phyloP scores from a whole-genome alignment of 1,140 invertebrate species.

The Drosophila varians region DNA sequence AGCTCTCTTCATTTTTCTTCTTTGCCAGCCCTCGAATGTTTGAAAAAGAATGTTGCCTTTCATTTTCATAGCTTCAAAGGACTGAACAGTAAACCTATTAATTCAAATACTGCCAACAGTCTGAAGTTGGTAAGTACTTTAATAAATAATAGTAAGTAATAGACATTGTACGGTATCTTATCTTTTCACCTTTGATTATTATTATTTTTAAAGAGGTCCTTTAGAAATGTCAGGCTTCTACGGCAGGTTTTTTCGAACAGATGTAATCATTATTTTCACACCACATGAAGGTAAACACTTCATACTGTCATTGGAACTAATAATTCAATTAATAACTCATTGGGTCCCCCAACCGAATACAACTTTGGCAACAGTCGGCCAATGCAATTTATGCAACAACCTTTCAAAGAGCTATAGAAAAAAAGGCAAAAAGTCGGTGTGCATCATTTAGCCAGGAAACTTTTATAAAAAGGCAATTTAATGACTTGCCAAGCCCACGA shows the following conservation, averaged over 20 bases:
- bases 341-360: conserved; percentile 28
- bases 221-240: no score
- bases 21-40: conserved; percentile 22
- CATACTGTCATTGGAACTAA: conserved; percentile 19
- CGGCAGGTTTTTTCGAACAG: no score
- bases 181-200: no score
- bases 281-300: no score
- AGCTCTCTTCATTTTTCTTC: conserved; percentile 22
- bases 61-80: conserved; percentile 37
- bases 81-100: conserved; percentile 4
- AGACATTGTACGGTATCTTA: no score
- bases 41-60: conserved; percentile 24
- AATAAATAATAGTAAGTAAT: no score
- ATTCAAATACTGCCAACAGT: no score
- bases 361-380: conserved; percentile 45
- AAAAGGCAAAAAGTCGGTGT: conserved; percentile 37
- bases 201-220: no score
- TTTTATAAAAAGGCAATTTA: conserved; percentile 65
- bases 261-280: no score
- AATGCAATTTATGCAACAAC: conserved; percentile 47
- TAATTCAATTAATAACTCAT: conserved; percentile 79
- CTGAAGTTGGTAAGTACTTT: no score
- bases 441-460: conserved; percentile 47
- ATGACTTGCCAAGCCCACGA: conserved; percentile 42
- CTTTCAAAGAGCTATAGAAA: background rate